These are phyloP conservation scores for Agrochola litura DNA, from an alignment of 2,888 invertebrate species.

Conservation along the genomic window DNA sequence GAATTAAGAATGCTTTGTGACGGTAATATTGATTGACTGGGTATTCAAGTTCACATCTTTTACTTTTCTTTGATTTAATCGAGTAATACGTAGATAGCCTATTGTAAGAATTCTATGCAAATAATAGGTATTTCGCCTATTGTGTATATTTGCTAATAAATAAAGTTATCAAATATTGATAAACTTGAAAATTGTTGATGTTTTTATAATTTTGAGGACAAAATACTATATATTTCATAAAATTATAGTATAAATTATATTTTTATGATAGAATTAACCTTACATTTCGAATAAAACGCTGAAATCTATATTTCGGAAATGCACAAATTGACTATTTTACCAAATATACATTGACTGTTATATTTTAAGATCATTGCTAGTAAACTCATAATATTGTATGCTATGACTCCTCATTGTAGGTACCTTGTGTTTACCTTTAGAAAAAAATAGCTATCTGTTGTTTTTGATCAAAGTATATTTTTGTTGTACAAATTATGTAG, in stretches of 20 bases:
- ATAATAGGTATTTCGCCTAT: slow-evolving; percentile 5
- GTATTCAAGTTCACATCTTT: slow-evolving; percentile 22
- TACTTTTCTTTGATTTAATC: slow-evolving; percentile 28
- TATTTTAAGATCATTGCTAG: slow-evolving; percentile 17
- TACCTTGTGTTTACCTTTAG: slow-evolving; percentile 17
- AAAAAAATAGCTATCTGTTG: slow-evolving; percentile 43
- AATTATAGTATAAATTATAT: not conserved
- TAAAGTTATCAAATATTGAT: slow-evolving; percentile 8
- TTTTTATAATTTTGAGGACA: not conserved
- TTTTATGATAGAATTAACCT: slow-evolving; percentile 1
- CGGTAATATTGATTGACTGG: slow-evolving; percentile 27
- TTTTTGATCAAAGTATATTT: slow-evolving; percentile 66
- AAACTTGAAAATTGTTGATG: not conserved
- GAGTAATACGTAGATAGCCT: slow-evolving; percentile 20
- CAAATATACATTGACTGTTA: slow-evolving; percentile 45
- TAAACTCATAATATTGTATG: slow-evolving; percentile 14
- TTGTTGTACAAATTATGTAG: slow-evolving; percentile 64
- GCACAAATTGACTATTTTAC: slow-evolving; percentile 36
- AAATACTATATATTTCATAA: not conserved
- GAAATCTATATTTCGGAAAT: not conserved
- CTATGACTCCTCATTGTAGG: slow-evolving; percentile 20
- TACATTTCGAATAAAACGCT: slow-evolving; percentile 14
- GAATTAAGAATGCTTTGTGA: slow-evolving; percentile 20
- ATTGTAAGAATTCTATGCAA: slow-evolving; percentile 23
- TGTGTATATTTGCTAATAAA: slow-evolving; percentile 7